Evolutionary conservation across 1,140 invertebrate genomes (phyloP).

Genomic region (Scylla paramamosain): DNA sequence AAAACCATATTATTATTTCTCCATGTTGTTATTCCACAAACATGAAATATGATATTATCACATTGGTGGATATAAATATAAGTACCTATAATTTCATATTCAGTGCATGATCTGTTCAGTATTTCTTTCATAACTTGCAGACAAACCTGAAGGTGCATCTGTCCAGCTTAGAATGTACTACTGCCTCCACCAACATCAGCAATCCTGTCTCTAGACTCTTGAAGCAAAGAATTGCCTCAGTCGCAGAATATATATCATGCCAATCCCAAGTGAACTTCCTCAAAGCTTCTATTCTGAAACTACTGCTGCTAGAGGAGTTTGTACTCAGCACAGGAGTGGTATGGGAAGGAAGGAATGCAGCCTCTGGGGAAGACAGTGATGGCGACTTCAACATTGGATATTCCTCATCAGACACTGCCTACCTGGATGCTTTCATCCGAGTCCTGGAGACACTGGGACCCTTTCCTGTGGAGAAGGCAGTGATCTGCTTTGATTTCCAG

Average conservation of each 20-base stretch:
- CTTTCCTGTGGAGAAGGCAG: conserved; percentile 66
- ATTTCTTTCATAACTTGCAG: conserved; percentile 29
- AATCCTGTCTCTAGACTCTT: conserved; percentile 64
- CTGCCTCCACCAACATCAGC: conserved; percentile 57
- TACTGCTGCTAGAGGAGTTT: conserved; percentile 67
- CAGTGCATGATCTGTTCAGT: too few relatives aligned
- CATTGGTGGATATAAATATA: too few relatives aligned
- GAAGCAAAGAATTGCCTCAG: conserved; percentile 64
- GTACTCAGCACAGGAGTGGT: conserved; percentile 68
- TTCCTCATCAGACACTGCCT: conserved; percentile 63
- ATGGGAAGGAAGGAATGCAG: conserved; percentile 46
- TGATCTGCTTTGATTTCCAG: conserved; percentile 63
- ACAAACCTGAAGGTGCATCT: conserved; percentile 54
- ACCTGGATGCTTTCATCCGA: conserved; percentile 63
- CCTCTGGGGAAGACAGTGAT: conserved; percentile 52
- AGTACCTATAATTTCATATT: too few relatives aligned
- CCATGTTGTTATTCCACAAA: too few relatives aligned
- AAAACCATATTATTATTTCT: too few relatives aligned
- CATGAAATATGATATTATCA: too few relatives aligned
- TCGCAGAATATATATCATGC: conserved; percentile 70
- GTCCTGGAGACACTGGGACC: conserved; percentile 63
- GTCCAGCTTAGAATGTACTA: conserved; percentile 63
- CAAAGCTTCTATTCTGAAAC: conserved; percentile 65
- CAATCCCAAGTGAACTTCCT: conserved; percentile 69
- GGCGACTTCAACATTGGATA: conserved; percentile 63